Evolutionary conservation across 2,113 vertebrate genomes (phyloP), one percentile per base, ranked within the genome.

Genomic region (Jaculus jaculus): DNA sequence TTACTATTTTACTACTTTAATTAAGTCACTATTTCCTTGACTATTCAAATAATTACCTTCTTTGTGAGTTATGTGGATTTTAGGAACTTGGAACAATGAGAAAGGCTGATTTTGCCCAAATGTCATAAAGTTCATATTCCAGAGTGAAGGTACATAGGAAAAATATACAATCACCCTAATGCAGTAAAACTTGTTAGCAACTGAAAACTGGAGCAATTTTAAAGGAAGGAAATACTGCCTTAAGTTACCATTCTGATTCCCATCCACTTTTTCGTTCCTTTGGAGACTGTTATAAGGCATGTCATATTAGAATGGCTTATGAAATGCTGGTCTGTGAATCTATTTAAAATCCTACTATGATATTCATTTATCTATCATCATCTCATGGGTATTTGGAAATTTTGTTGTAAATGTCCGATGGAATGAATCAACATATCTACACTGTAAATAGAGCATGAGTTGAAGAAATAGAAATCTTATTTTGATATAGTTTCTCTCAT

Each of bases 161-260:
- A 82, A 61, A 21, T 58, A 18, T 21, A 21, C 37, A 3, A 71
- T 68, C 51, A 10, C 24, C 1, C 0, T 21, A 34, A 66, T 83
- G 30, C 3, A 60, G 26, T 54, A 47, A 84, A 7, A 54, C 15
- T 5, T 34, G 30, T 10, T 66, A 21, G 65, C 92, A 91, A 54
- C 2, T 20, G 2, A 21, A 65, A 63, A 17, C 2, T 65, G 5
- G 82, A 94, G 37, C 2, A 63, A 39, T 30, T 51, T 30, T n/a
- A 51, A n/a, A 89, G 17, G 47, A 61, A 91, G 72, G 28, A 72
- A 86, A 86, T 10, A n/a, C 5, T 65, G 60, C 11, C 65, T n/a
- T 68, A 32, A 90, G 0, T 0, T 2, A 11, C 30, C 0, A 1
- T 12, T 6, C 20, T 13, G 11, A 30, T 16, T 28, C n/a, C 12